A percentile compares a stretch with the other conserved stretches of the same genome.
Evolutionary conservation across 2,888 invertebrate genomes (phyloP).

Genomic region (Entomobrya proxima): DNA sequence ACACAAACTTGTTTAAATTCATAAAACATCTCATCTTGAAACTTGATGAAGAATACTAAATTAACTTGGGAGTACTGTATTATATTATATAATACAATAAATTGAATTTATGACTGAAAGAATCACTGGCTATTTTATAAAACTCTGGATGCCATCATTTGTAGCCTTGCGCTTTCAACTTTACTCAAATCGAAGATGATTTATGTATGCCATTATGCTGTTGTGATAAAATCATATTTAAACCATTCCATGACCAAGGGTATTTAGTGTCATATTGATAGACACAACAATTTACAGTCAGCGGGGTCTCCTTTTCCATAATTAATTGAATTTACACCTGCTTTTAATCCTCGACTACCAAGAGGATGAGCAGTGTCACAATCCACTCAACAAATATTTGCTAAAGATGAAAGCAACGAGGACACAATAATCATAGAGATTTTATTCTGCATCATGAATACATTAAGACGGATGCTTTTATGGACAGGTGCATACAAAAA

Average conservation of each 20-base stretch:
- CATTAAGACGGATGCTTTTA: background rate
- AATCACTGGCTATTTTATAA: too few species aligned
- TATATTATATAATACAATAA: too few species aligned
- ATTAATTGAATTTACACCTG: constrained; percentile 64
- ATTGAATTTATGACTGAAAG: too few species aligned
- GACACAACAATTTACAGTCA: constrained; percentile 48
- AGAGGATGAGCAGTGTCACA: background rate
- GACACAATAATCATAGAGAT: background rate
- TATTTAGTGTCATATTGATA: constrained; percentile 50
- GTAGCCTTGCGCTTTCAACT: too few species aligned
- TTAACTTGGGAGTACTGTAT: too few species aligned
- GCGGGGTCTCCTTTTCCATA: constrained; percentile 42
- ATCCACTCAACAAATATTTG: constrained; percentile 28
- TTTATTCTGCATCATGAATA: background rate
- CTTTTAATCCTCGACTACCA: background rate
- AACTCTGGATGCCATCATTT: too few species aligned
- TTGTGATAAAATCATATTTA: background rate
- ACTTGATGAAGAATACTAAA: too few species aligned
- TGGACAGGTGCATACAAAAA: too few species aligned
- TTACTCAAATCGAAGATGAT: background rate
- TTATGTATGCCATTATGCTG: background rate
- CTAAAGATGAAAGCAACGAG: background rate
- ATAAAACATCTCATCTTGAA: too few species aligned
- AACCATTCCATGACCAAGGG: constrained; percentile 51
- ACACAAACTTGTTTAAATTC: too few species aligned